A percentile compares a stretch with the other conserved stretches of the same genome.
These are phyloP conservation scores for Tetragonula clypearis DNA, from an alignment of 1,140 invertebrate genomes.

Conservation along the genomic window DNA sequence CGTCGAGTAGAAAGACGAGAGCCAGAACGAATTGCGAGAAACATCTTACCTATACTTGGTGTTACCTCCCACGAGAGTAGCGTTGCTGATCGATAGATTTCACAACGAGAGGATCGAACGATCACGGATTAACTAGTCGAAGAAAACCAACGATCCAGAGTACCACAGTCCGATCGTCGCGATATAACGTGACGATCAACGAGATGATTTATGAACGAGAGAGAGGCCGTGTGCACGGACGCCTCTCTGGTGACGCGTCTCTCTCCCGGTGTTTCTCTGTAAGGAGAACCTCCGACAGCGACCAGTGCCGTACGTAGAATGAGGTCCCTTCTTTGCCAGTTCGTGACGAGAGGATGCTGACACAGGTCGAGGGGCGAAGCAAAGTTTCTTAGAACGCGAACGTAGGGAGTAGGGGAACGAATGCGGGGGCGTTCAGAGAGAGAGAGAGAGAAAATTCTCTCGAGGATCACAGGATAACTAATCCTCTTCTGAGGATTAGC, in stretches of 20 bases:
- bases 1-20: background rate
- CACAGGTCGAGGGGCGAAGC: slow-evolving; percentile 2
- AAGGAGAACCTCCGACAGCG: slow-evolving; percentile 49
- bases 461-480: no score
- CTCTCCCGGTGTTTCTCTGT: slow-evolving; percentile 47
- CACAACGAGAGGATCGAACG: background rate
- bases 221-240: slow-evolving; percentile 27
- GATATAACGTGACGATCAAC: background rate
- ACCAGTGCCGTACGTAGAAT: slow-evolving; percentile 64
- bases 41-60: slow-evolving; percentile 34
- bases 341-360: background rate
- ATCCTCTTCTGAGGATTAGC: no score
- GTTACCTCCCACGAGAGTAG: background rate
- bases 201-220: slow-evolving; percentile 27
- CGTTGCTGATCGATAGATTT: background rate
- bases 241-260: slow-evolving; percentile 58
- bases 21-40: background rate
- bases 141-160: background rate
- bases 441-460: background rate
- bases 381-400: background rate
- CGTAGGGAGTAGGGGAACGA: background rate
- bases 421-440: slow-evolving; percentile 11
- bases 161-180: slow-evolving; percentile 3
- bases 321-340: slow-evolving; percentile 45
- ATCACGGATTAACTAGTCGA: background rate